These are phyloP conservation scores for Galerucella nymphaeae DNA, from an alignment of 2,888 invertebrate species.

Conservation along the genomic window DNA sequence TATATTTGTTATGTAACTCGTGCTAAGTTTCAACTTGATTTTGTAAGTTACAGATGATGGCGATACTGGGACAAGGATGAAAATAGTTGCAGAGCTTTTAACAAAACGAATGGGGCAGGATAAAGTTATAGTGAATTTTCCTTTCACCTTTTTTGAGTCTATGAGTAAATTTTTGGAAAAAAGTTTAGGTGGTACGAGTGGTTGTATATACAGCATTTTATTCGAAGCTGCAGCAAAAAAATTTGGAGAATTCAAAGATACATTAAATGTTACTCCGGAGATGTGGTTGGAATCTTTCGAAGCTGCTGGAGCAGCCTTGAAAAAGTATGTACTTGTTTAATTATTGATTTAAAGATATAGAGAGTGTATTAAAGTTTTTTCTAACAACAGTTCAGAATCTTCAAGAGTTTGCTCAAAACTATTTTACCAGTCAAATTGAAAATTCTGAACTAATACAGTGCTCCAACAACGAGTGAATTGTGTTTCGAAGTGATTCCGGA, in stretches of 20 bases:
- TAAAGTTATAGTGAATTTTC: slow-evolving; percentile 53
- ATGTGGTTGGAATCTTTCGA: slow-evolving; percentile 67
- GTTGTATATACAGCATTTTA: slow-evolving; percentile 82
- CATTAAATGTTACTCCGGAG: slow-evolving; percentile 46
- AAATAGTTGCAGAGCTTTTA: slow-evolving; percentile 56
- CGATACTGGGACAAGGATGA: slow-evolving; percentile 73
- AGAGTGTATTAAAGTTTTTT: not conserved
- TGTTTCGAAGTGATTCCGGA: not conserved
- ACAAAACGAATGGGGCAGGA: slow-evolving; percentile 51
- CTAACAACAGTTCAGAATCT: slow-evolving; percentile 13
- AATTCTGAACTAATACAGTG: slow-evolving; percentile 12
- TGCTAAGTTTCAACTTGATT: not conserved
- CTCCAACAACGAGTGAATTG: slow-evolving; percentile 16
- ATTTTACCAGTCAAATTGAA: slow-evolving; percentile 13
- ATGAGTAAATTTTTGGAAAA: slow-evolving; percentile 73
- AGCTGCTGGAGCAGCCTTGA: slow-evolving; percentile 67
- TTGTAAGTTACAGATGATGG: slow-evolving; percentile 67
- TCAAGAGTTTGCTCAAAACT: not conserved
- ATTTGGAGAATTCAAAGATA: slow-evolving; percentile 61
- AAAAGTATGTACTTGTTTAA: slow-evolving; percentile 51
- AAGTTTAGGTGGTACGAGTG: slow-evolving; percentile 82
- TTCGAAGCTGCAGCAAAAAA: slow-evolving; percentile 74
- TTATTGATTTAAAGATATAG: not conserved
- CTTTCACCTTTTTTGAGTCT: slow-evolving; percentile 58
- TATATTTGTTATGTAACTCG: too few relatives aligned